A percentile compares a stretch with the other conserved stretches of the same genome.
Evolutionary conservation across 1,140 invertebrate genomes (phyloP).

Genomic region (Drosophila bipectinata): DNA sequence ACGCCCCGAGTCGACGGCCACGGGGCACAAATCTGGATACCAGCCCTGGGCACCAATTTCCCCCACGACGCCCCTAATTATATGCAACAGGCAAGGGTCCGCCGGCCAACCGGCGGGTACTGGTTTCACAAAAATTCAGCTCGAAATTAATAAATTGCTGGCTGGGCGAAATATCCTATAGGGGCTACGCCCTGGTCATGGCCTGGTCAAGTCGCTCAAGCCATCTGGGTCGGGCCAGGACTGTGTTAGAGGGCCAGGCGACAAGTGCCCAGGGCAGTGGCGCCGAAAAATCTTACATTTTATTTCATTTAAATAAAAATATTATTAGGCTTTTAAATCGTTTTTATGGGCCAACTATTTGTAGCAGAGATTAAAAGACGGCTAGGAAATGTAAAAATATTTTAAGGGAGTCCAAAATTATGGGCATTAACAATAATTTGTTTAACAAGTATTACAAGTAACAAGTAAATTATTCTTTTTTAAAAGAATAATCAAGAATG

Average conservation of each 20-base stretch:
- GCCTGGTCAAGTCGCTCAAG: conserved; percentile 23
- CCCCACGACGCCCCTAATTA: conserved; percentile 55
- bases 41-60: conserved; percentile 48
- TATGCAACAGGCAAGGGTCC: conserved; percentile 66
- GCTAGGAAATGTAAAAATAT: too few relatives aligned
- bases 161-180: conserved; percentile 50
- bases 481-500: too few relatives aligned
- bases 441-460: too few relatives aligned
- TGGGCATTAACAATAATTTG: too few relatives aligned
- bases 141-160: conserved; percentile 80
- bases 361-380: too few relatives aligned
- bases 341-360: too few relatives aligned
- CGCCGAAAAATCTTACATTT: neutral
- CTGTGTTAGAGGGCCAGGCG: neutral
- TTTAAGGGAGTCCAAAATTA: too few relatives aligned
- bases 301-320: neutral
- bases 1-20: conserved; percentile 44
- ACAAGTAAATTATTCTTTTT: too few relatives aligned
- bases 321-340: neutral
- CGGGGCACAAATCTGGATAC: conserved; percentile 27
- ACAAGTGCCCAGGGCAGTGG: conserved; percentile 1
- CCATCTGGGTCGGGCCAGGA: conserved; percentile 36
- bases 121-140: conserved; percentile 71
- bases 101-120: neutral
- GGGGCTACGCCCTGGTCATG: conserved; percentile 38